Percentiles rank a stretch among this genome's conserved stretches.
phyloP scores from a whole-genome alignment of 2,113 vertebrate genomes.

The Leuciscus idus region DNA sequence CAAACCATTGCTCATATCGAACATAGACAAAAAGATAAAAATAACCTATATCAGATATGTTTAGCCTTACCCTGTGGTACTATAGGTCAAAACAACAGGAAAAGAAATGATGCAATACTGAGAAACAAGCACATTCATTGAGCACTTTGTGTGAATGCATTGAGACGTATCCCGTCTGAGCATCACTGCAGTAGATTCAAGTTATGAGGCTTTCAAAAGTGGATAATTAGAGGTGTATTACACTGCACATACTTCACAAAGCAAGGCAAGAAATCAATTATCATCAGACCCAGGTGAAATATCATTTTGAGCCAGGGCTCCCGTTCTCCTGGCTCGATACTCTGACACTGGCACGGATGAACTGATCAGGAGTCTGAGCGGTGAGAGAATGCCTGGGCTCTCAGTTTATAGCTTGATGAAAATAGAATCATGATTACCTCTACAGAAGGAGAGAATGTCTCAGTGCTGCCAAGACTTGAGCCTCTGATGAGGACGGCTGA shows the following conservation, averaged over 20 bases:
- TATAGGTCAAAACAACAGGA: not conserved
- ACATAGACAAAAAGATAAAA: not conserved
- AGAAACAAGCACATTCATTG: not conserved
- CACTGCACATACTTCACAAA: conserved; percentile 27
- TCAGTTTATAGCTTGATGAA: conserved; percentile 13
- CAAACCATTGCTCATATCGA: not conserved
- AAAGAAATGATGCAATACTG: not conserved
- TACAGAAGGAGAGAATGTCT: not conserved
- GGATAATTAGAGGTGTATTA: conserved; percentile 44
- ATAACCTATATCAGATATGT: not conserved
- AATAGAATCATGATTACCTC: conserved; percentile 26
- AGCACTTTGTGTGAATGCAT: not conserved
- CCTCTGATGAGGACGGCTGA: not conserved
- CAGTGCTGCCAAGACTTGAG: not conserved
- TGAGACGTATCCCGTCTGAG: not conserved
- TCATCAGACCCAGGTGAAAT: conserved; percentile 21
- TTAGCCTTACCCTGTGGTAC: not conserved
- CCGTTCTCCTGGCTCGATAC: conserved; percentile 16
- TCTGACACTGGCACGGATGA: not conserved
- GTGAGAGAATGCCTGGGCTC: not conserved
- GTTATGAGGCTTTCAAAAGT: conserved; percentile 49
- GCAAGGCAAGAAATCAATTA: conserved; percentile 54
- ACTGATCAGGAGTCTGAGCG: not conserved
- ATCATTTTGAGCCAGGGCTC: not conserved
- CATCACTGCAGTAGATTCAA: conserved; percentile 50